A percentile compares a stretch with the other conserved stretches of the same genome.
Evolutionary conservation across 2,113 vertebrate species (phyloP).

Genomic region (Sylvia atricapilla): DNA sequence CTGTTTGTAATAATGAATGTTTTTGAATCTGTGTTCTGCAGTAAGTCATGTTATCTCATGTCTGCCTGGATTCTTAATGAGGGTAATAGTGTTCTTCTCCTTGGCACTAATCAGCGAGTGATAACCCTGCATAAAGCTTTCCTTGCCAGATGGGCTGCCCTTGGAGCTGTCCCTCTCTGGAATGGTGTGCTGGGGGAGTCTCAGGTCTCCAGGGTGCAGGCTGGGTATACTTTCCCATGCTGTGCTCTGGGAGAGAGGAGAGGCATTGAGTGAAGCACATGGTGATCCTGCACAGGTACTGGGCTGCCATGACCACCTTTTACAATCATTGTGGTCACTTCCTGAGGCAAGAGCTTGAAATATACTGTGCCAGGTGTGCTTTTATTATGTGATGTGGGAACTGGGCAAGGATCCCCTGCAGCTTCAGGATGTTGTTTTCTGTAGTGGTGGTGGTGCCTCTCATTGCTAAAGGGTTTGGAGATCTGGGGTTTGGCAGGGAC

Average conservation of each 20-base stretch:
- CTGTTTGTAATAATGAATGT: slow-evolving; percentile 14
- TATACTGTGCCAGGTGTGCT: background rate
- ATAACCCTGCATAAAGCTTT: background rate
- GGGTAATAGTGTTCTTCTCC: background rate
- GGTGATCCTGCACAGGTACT: background rate
- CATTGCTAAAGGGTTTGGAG: background rate
- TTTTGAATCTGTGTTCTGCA: slow-evolving; percentile 4
- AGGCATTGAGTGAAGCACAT: background rate
- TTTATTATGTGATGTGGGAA: background rate
- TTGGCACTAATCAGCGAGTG: background rate
- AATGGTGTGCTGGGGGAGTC: background rate
- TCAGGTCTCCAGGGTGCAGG: background rate
- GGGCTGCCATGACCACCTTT: background rate
- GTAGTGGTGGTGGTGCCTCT: background rate
- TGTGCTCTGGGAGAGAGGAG: background rate
- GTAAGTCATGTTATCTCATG: background rate
- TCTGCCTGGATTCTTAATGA: background rate
- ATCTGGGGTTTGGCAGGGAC: background rate
- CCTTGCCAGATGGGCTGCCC: background rate
- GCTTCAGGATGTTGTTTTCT: background rate
- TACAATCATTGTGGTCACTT: background rate
- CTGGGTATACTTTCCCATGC: accelerated
- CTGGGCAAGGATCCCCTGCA: background rate
- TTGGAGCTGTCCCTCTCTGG: background rate
- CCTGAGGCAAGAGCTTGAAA: background rate